Evolutionary conservation across 2,797 vertebrate species (phyloP).

Genomic region (Sphenopsis melanotis): DNA sequence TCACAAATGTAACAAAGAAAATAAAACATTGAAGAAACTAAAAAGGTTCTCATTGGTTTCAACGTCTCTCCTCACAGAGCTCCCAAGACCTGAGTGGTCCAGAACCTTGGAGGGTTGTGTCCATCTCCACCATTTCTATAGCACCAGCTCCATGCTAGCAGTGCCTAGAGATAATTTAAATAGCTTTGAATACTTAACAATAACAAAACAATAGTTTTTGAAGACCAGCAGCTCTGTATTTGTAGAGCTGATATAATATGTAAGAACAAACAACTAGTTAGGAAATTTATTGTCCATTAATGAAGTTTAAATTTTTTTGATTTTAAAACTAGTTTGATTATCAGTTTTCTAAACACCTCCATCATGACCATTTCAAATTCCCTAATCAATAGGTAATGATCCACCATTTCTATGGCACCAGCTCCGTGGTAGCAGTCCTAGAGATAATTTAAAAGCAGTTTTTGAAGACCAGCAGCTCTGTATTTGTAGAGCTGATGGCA

Average conservation of each 20-base stretch:
- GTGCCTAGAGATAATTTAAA: not conserved
- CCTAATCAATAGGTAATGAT: not conserved
- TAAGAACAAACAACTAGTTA: not conserved
- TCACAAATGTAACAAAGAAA: not conserved
- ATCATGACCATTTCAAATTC: too few species aligned
- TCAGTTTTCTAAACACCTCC: too few species aligned
- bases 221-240: not conserved
- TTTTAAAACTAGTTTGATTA: not conserved
- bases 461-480: not conserved
- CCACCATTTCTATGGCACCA: not conserved
- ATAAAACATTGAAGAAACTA: not conserved
- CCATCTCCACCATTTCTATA: not conserved
- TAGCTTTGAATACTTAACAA: too few species aligned
- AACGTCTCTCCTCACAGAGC: not conserved
- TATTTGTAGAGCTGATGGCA: not conserved
- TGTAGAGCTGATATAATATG: not conserved
- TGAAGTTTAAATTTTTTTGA: not conserved
- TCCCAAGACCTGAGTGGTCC: not conserved
- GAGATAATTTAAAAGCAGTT: not conserved
- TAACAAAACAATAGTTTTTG: not conserved
- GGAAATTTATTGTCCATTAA: not conserved
- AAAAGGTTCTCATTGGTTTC: rapidly evolving
- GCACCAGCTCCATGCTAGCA: not conserved
- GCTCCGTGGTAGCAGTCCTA: not conserved
- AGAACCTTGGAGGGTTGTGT: not conserved